Evolutionary conservation across 2,888 invertebrate species (phyloP), one percentile per base, ranked within the genome.

Genomic region (Dorcus hopei): DNA sequence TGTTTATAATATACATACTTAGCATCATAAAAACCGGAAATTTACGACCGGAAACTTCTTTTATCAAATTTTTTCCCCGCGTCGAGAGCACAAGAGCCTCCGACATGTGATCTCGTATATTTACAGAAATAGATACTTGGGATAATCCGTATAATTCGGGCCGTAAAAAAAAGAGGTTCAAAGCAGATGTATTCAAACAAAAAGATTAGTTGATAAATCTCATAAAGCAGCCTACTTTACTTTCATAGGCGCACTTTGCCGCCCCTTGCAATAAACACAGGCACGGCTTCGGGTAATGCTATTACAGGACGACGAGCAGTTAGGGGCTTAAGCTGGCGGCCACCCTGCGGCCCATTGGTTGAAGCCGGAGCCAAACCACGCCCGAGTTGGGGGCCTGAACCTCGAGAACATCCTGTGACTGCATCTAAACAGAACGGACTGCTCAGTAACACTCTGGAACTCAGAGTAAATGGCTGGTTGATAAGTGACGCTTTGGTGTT

Each of bases 201-300:
- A 68, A 63, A 69, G 71, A 72, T 74, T 71, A 70, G 61, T 59
- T 68, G 70, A 72, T 71, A 70, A 73, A 71, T 72, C 68, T 67
- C 63, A 68, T 72, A 68, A 71, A 70, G 63, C 65, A 64, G 59
- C 60, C 68, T 68, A 70, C 70, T 72, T 69, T 66, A 69, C 67
- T 71, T 72, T 72, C 65, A 66, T 66, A 65, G 63, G 66, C 54
- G 51, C 57, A 52, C 56, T 70, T 70, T 70, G 65, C 69, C 69
- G 68, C 69, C 72, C 71, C 71, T 58, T 19, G 49, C 45, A 58
- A 53, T 58, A 49, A 52, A 53, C 52, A 42, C 48, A 51, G 47
- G 51, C 45, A 48, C 55, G 50, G 55, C 58, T 45, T 57, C 51
- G 49, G 19, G 57, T 52, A 59, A 55, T 60, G 52, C 57, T 61